These are phyloP conservation scores for Darevskia nairensis DNA, from an alignment of 2,797 vertebrate species.

Conservation along the genomic window DNA sequence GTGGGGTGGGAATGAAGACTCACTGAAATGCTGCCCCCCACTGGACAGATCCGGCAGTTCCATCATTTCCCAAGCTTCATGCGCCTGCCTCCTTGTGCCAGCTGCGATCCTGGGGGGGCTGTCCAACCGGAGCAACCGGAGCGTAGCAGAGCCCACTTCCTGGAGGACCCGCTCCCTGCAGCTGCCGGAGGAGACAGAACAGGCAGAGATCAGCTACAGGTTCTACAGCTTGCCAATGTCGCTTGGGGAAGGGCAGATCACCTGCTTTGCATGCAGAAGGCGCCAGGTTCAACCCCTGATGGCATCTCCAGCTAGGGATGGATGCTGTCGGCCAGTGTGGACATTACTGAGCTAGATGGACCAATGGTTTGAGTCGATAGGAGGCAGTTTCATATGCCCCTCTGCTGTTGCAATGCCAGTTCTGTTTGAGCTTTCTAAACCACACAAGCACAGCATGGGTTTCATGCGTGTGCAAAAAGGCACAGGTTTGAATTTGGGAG, in stretches of 20 bases:
- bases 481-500: too few species aligned
- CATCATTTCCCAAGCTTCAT: background rate
- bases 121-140: slow-evolving; percentile 53
- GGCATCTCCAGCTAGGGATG: background rate
- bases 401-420: background rate
- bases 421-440: too few species aligned
- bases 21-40: background rate
- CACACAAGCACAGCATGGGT: too few species aligned
- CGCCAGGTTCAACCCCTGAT: background rate
- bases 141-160: slow-evolving; percentile 7
- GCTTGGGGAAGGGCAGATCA: too few species aligned
- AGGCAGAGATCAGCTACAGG: background rate
- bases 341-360: too few species aligned
- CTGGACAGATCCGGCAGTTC: background rate
- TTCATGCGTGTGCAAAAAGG: too few species aligned
- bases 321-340: too few species aligned
- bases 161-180: slow-evolving; percentile 40
- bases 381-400: background rate
- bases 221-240: background rate
- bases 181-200: background rate
- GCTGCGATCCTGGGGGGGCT: background rate
- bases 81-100: background rate
- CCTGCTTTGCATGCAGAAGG: background rate
- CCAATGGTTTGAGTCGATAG: background rate
- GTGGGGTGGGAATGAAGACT: slow-evolving; percentile 47